These are phyloP conservation scores for Podocnemis expansa DNA, from an alignment of 2,113 vertebrate species.

Conservation along the genomic window DNA sequence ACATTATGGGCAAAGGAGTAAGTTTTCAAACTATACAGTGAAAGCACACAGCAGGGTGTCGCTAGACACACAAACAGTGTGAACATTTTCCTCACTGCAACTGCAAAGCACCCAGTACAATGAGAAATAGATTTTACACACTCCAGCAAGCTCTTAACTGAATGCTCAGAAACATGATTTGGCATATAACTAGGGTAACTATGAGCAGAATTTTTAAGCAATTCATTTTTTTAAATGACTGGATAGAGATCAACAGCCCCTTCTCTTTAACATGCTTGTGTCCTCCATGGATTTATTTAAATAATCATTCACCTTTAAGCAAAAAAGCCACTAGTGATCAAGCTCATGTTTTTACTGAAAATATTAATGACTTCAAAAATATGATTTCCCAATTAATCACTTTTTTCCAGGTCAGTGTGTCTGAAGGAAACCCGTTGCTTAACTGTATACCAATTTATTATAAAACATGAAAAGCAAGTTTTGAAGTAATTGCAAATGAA, in stretches of 20 bases:
- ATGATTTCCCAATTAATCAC: not conserved
- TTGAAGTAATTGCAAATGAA: not conserved
- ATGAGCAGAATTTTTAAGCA: not conserved
- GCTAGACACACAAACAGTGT: not conserved
- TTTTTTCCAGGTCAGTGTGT: too few relatives aligned
- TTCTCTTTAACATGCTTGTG: not conserved
- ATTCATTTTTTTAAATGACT: too few relatives aligned
- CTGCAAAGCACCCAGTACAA: not conserved
- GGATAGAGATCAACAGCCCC: too few relatives aligned
- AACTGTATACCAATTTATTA: not conserved
- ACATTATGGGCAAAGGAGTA: not conserved
- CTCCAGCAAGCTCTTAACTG: not conserved
- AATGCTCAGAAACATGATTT: not conserved
- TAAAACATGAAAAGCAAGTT: not conserved
- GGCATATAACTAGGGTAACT: not conserved
- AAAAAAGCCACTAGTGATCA: accelerated
- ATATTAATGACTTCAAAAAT: not conserved
- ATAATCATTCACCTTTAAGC: not conserved
- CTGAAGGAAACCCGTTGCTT: not conserved
- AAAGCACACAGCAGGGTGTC: not conserved
- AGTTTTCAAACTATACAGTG: not conserved
- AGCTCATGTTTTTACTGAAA: not conserved
- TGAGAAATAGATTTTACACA: not conserved
- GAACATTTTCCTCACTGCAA: not conserved
- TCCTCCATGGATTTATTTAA: not conserved